Evolutionary conservation across 92 coral and sea anemone genomes (phyloP), one percentile per base, ranked within the genome.

Genomic region (Anthopleura xanthogrammica): DNA sequence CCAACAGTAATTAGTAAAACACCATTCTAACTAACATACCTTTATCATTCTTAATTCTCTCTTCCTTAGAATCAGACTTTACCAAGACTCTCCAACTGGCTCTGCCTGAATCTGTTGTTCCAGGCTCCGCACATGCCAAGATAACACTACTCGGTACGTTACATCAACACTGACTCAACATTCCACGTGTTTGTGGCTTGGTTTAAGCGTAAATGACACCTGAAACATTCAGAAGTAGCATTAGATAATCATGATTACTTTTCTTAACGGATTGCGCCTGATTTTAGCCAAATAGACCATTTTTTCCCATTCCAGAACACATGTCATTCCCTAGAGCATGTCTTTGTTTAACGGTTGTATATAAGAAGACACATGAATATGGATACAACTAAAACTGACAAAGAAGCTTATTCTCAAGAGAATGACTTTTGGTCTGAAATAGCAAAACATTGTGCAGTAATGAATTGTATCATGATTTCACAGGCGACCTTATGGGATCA

Each of bases 401-500:
- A n/a, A n/a, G n/a, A n/a, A n/a, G n/a, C n/a, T n/a, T n/a, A n/a
- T n/a, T n/a, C n/a, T n/a, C n/a, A n/a, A 13, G 65, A 3, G n/a
- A 19, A 3, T 58, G 17, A 4, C 24, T 6, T 24, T 71, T 24
- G 76, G 14, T 24, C 72, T 65, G 22, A 19, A 19, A 65, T 68
- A 39, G 17, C 16, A 36, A 11, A 36, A 3, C 11, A 41, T 4
- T 72, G 3, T 36, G 14, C 39, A 16, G 19, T 74, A 20, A 74
- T 16, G 6, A 5, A 0, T 41, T 41, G 50, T 36, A 41, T 42
- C 78, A 7, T 7, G n/a, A 19, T 75, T 20, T 41, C 41, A 10
- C 71, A 94, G 98, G 98, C 43, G 98, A 94, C 82, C 82, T 94
- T 42, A 81, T 94, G 40, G 98, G 98, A 4, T 92, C 98, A 3